These are phyloP conservation scores for Notolepis coatsorum DNA, from an alignment of 2,797 vertebrate species.

Conservation along the genomic window DNA sequence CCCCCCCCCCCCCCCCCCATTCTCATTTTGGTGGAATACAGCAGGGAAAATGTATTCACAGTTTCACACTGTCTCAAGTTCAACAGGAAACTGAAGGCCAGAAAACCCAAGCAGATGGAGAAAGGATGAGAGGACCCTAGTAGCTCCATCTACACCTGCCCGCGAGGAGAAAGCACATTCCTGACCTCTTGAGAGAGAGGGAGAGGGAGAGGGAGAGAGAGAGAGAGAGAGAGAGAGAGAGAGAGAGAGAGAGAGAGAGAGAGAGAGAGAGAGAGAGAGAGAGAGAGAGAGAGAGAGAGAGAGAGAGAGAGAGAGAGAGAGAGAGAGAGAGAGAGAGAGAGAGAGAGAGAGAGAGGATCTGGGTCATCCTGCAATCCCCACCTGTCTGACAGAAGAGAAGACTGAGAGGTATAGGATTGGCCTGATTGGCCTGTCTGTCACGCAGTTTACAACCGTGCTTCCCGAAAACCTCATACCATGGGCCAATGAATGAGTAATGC, in stretches of 20 bases:
- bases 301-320: too few relatives aligned
- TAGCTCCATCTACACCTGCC: not conserved
- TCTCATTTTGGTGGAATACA: constrained; percentile 48
- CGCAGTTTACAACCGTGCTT: not conserved
- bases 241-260: too few relatives aligned
- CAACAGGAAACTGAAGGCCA: constrained; percentile 17
- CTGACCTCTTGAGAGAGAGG: too few relatives aligned
- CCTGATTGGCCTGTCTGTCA: not conserved
- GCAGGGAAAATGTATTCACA: constrained; percentile 59
- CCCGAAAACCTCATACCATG: not conserved
- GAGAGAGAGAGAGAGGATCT: constrained; percentile 32
- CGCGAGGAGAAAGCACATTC: not conserved
- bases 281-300: too few relatives aligned
- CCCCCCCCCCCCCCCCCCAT: constrained; percentile 29
- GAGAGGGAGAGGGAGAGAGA: not conserved
- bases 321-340: constrained; percentile 12
- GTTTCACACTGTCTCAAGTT: constrained; percentile 42
- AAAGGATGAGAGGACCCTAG: not conserved
- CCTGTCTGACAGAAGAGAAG: constrained; percentile 24
- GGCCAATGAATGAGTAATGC: not conserved
- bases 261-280: too few relatives aligned
- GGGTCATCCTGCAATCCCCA: constrained; percentile 15
- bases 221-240: not conserved
- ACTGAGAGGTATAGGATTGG: not conserved
- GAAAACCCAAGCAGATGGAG: not conserved